These are phyloP conservation scores for Ladona fulva DNA, from an alignment of 1,140 invertebrate species.

Conservation along the genomic window DNA sequence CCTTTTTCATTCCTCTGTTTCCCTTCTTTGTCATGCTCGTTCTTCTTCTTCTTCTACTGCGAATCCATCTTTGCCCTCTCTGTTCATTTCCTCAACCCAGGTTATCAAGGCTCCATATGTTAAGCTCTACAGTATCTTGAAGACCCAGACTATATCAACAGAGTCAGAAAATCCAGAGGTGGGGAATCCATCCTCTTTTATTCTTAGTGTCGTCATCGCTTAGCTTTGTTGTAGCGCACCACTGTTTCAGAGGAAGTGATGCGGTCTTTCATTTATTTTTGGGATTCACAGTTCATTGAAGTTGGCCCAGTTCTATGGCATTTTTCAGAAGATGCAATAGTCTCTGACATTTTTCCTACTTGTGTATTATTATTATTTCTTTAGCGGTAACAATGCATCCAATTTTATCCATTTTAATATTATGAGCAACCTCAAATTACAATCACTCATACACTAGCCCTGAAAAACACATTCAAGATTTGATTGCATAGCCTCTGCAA, in stretches of 20 bases:
- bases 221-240: not conserved
- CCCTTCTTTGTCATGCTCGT: no score
- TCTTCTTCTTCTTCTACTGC: not conserved
- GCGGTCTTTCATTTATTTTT: not conserved
- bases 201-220: conserved; percentile 1
- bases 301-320: no score
- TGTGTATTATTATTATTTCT: no score
- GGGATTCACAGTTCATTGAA: no score
- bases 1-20: not conserved
- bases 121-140: conserved; percentile 90
- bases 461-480: no score
- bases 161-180: conserved; percentile 37
- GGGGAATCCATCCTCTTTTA: conserved; percentile 21
- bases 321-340: no score
- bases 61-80: conserved; percentile 29
- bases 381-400: no score
- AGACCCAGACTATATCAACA: conserved; percentile 55
- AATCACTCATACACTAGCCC: no score
- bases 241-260: conserved; percentile 1
- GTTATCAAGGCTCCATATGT: conserved; percentile 90
- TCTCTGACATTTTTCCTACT: no score
- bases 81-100: conserved; percentile 38
- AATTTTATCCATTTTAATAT: no score
- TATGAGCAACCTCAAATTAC: no score
- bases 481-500: no score